phyloP scores from a whole-genome alignment of 2,797 vertebrate species.

The Eutrigla gurnardus region DNA sequence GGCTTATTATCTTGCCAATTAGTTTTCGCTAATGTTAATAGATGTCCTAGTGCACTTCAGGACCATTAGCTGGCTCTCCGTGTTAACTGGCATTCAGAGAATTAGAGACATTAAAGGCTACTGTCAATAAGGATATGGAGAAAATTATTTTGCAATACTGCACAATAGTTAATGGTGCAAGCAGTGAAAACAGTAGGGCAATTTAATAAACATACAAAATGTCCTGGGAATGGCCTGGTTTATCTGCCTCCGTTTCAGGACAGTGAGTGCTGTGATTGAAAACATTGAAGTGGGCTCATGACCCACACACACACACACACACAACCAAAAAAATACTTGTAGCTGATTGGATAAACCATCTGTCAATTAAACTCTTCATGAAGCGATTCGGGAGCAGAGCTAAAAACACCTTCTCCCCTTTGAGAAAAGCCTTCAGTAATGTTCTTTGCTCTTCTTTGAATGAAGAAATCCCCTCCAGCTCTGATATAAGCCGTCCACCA shows the following conservation, averaged over 20 bases:
- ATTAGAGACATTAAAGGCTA: conserved; percentile 73
- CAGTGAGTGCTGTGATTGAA: conserved; percentile 25
- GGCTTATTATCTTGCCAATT: conserved; percentile 85
- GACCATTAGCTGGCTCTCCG: conserved; percentile 79
- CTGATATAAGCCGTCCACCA: too few relatives aligned
- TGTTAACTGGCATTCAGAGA: conserved; percentile 76
- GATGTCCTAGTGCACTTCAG: conserved; percentile 78
- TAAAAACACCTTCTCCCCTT: too few relatives aligned
- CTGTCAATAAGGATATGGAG: conserved; percentile 74
- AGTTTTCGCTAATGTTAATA: conserved; percentile 83
- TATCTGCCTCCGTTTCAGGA: conserved; percentile 36
- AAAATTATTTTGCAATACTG: conserved; percentile 72
- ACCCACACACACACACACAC: too few relatives aligned
- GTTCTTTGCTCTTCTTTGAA: too few relatives aligned
- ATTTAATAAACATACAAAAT: conserved; percentile 64
- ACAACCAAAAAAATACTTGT: too few relatives aligned
- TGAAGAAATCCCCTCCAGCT: too few relatives aligned
- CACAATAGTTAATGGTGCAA: conserved; percentile 74
- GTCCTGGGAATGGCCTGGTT: conserved; percentile 44
- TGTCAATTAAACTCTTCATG: too few relatives aligned
- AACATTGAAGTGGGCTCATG: not conserved
- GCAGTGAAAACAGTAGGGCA: conserved; percentile 48
- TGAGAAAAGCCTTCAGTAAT: too few relatives aligned
- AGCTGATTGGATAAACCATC: too few relatives aligned
- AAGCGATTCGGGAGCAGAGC: too few relatives aligned